phyloP scores from a whole-genome alignment of 2,888 invertebrate species.

The Caenorhabditis wallacei region DNA sequence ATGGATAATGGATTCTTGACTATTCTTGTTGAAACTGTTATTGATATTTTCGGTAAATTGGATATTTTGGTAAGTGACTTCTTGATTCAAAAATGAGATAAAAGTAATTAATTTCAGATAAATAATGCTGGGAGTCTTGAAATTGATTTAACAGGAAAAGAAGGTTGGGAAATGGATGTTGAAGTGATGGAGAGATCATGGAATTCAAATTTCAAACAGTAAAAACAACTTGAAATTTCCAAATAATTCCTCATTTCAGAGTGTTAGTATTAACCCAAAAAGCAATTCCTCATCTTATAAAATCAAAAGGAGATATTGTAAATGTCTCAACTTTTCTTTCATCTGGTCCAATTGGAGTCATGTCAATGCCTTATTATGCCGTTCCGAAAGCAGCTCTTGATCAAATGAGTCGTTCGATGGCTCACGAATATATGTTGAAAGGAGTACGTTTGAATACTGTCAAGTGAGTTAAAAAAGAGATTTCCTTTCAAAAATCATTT shows the following conservation, averaged over 20 bases:
- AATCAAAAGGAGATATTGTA: slow-evolving; percentile 91
- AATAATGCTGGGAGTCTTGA: slow-evolving; percentile 68
- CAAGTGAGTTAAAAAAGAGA: slow-evolving; percentile 85
- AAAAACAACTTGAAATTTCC: neutral
- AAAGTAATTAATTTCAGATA: slow-evolving; percentile 43
- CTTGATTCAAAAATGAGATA: too few species aligned
- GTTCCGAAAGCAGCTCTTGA: slow-evolving; percentile 95
- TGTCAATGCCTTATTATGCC: slow-evolving; percentile 75
- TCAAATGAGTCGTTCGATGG: slow-evolving; percentile 93
- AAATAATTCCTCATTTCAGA: slow-evolving; percentile 38
- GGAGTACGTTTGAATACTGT: slow-evolving; percentile 91
- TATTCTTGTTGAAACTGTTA: slow-evolving; percentile 48
- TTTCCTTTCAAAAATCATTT: neutral
- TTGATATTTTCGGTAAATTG: slow-evolving; percentile 60
- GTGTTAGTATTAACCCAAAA: slow-evolving; percentile 87
- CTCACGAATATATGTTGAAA: slow-evolving; percentile 87
- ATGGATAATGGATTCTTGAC: slow-evolving; percentile 52
- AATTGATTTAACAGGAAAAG: slow-evolving; percentile 57
- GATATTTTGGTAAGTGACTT: slow-evolving; percentile 59
- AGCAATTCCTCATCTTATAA: slow-evolving; percentile 91
- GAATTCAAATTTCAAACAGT: slow-evolving; percentile 64
- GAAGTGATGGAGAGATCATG: slow-evolving; percentile 65
- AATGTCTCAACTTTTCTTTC: slow-evolving; percentile 93
- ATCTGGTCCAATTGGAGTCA: slow-evolving; percentile 88
- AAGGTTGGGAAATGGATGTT: slow-evolving; percentile 65